Percentiles rank a stretch among this genome's conserved stretches.
Evolutionary conservation across 2,113 vertebrate genomes (phyloP).

Genomic region (Xiphophorus couchianus): DNA sequence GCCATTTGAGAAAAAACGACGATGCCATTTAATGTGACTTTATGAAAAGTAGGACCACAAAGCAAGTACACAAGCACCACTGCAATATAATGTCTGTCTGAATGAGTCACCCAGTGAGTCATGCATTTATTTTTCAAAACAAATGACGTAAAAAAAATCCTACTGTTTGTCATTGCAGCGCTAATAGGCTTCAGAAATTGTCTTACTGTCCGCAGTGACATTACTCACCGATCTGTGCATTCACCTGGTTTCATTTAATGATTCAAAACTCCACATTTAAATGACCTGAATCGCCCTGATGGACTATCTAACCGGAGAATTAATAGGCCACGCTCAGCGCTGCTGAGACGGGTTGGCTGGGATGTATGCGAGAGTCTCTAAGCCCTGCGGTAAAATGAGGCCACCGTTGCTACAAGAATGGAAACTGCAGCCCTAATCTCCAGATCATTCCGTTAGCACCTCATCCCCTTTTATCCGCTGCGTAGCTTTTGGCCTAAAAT

Average conservation of each 20-base stretch:
- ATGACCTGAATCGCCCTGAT: neutral
- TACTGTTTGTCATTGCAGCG: neutral
- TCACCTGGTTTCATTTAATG: neutral
- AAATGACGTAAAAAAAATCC: neutral
- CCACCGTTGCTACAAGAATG: slow-evolving; percentile 59
- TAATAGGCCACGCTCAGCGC: neutral
- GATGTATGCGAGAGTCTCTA: slow-evolving; percentile 2
- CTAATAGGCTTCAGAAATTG: neutral
- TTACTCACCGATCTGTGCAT: neutral
- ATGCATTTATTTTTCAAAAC: slow-evolving; percentile 1
- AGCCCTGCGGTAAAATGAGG: slow-evolving; percentile 51
- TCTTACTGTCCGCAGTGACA: neutral
- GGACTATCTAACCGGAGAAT: slow-evolving; percentile 1
- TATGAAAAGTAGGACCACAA: slow-evolving; percentile 25
- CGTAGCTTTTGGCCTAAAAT: slow-evolving; percentile 55
- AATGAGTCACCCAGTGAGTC: slow-evolving; percentile 32
- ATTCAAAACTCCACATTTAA: neutral
- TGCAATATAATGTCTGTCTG: slow-evolving; percentile 2
- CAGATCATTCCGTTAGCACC: slow-evolving; percentile 58
- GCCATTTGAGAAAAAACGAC: neutral
- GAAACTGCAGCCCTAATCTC: slow-evolving; percentile 69
- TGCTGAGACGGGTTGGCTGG: neutral
- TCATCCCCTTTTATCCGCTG: slow-evolving; percentile 51
- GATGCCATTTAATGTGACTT: slow-evolving; percentile 2
- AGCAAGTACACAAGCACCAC: neutral